These are phyloP conservation scores for Drosophila santomea DNA, from an alignment of 1,140 invertebrate species.

Conservation along the genomic window DNA sequence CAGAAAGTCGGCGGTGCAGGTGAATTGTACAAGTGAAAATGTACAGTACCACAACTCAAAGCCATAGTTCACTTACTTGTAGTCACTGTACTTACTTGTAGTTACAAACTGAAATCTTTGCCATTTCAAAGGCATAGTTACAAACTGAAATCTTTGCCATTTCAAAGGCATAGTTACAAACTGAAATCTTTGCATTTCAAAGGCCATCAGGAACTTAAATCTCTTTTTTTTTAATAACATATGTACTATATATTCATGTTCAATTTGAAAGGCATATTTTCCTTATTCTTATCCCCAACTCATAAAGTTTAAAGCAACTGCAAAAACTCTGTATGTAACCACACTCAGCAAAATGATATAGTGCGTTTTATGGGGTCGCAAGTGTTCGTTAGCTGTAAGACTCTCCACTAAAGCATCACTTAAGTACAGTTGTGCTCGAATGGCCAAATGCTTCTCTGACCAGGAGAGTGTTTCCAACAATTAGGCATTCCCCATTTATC, in stretches of 20 bases:
- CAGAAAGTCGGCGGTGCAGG: not conserved
- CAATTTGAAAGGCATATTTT: no score
- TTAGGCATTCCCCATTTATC: conserved; percentile 22
- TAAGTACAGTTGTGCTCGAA: conserved; percentile 28
- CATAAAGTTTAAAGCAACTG: not conserved
- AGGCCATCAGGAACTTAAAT: no score
- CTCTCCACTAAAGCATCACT: conserved; percentile 6
- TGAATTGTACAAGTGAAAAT: not conserved
- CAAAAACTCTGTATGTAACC: not conserved
- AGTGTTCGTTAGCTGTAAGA: not conserved
- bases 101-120: no score
- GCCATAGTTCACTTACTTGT: no score
- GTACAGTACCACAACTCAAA: not conserved
- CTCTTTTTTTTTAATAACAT: no score
- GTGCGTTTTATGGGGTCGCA: conserved; percentile 1
- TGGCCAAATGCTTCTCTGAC: not conserved
- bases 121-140: no score
- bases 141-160: no score
- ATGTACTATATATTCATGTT: no score
- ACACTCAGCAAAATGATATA: not conserved
- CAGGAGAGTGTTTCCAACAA: conserved; percentile 12
- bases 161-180: no score
- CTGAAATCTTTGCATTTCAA: no score
- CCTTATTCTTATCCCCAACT: no score
- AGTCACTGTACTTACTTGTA: no score